These are phyloP conservation scores for Hemicordylus capensis DNA, from an alignment of 2,113 vertebrate genomes.

Conservation along the genomic window DNA sequence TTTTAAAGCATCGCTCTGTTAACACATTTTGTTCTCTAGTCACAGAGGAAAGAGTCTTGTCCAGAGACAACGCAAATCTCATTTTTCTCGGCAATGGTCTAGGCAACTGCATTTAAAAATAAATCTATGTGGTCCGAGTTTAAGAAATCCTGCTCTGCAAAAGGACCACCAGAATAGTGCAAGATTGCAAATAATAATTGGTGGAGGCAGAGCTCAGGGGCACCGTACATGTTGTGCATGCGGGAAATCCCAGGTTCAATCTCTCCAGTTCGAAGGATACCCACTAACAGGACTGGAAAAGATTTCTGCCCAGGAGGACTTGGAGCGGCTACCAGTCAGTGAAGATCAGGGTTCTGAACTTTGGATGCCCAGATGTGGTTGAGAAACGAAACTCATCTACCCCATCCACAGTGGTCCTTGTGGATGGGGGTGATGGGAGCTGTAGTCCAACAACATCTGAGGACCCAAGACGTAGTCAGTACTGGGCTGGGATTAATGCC, in stretches of 20 bases:
- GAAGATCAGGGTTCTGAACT: too few species aligned
- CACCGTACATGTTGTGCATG: not conserved
- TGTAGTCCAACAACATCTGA: too few species aligned
- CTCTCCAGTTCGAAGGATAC: not conserved
- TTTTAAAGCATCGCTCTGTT: not conserved
- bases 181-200: not conserved
- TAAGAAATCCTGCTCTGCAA: not conserved
- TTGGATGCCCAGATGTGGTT: too few species aligned
- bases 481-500: too few species aligned
- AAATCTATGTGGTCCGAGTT: too few species aligned
- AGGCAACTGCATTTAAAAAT: not conserved
- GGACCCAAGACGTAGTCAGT: too few species aligned
- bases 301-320: not conserved
- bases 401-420: too few species aligned
- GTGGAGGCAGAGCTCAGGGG: not conserved
- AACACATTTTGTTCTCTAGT: slow-evolving; percentile 13
- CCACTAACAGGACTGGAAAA: not conserved
- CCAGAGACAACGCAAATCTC: not conserved
- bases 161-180: not conserved
- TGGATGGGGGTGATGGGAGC: too few species aligned
- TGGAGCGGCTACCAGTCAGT: too few species aligned
- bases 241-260: not conserved
- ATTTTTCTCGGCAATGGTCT: not conserved
- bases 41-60: not conserved
- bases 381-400: too few species aligned